Evolutionary conservation across 2,797 vertebrate genomes (phyloP).

Genomic region (Sylvia borin): DNA sequence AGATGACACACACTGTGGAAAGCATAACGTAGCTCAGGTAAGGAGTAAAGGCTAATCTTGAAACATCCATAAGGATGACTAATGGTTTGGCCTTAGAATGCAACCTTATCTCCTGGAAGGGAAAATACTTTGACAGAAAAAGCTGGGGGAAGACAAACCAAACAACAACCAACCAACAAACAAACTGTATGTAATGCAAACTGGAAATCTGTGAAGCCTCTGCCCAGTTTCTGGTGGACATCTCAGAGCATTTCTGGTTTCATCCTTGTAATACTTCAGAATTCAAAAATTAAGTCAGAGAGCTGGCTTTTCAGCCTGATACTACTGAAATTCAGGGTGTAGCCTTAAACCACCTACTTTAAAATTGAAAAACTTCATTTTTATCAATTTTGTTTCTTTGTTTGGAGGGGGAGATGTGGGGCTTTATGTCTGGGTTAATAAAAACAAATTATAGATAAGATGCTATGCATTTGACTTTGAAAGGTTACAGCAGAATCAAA

Average conservation of each 20-base stretch:
- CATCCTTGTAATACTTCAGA: neutral
- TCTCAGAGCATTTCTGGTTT: neutral
- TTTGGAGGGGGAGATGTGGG: neutral
- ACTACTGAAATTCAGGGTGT: neutral
- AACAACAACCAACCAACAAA: neutral
- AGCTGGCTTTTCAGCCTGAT: neutral
- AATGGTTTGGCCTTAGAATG: neutral
- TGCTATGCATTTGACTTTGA: neutral
- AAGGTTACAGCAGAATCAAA: neutral
- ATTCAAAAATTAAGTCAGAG: neutral
- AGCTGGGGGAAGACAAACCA: neutral
- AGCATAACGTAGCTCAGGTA: slow-evolving; percentile 28
- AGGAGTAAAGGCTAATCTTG: slow-evolving; percentile 17
- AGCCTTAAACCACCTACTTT: neutral
- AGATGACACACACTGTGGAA: slow-evolving; percentile 42
- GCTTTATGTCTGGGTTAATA: neutral
- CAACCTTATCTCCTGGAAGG: neutral
- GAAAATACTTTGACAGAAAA: neutral
- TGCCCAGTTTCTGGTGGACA: neutral
- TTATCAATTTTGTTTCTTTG: neutral
- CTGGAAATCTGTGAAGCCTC: neutral
- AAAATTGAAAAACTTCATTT: neutral
- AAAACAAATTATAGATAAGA: neutral
- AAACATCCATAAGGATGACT: slow-evolving; percentile 21
- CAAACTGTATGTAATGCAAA: neutral